Conservation (phyloP, 2,113 vertebrate species). For the Noctilio leporinus region DNA sequence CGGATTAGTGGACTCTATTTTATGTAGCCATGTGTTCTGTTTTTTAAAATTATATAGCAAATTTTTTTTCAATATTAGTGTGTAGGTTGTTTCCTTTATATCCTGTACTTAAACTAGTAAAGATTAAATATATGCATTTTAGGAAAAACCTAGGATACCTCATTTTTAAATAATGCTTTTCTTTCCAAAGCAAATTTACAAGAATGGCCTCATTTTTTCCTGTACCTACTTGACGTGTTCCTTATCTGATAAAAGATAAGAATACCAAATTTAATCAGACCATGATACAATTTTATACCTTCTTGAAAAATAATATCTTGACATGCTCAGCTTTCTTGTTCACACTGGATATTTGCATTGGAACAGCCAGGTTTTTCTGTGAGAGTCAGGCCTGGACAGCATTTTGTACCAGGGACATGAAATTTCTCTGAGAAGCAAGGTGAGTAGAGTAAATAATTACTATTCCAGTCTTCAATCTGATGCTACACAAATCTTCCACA, state of each 20-base stretch:
- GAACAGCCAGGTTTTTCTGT: not conserved
- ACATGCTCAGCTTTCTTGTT: not conserved
- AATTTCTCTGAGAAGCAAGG: not conserved
- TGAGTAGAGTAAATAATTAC: not conserved
- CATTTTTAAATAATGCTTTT: not conserved
- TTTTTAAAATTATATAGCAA: not conserved
- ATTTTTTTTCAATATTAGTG: not conserved
- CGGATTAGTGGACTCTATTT: not conserved
- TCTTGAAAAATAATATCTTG: conserved; percentile 14
- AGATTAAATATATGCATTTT: conserved; percentile 8
- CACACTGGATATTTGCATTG: not conserved
- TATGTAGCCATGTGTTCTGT: not conserved
- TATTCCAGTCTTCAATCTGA: not conserved
- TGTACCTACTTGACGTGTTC: not conserved
- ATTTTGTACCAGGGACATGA: not conserved
- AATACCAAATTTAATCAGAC: not conserved
- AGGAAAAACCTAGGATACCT: not conserved
- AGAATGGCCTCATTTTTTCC: not conserved
- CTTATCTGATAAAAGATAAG: not conserved
- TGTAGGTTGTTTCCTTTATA: not conserved
- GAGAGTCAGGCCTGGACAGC: not conserved
- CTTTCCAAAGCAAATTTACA: not conserved
- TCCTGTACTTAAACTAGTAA: not conserved
- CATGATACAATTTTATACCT: not conserved
- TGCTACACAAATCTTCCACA: not conserved